Evolutionary conservation across 2,113 vertebrate species (phyloP).

Genomic region (Takifugu flavidus): DNA sequence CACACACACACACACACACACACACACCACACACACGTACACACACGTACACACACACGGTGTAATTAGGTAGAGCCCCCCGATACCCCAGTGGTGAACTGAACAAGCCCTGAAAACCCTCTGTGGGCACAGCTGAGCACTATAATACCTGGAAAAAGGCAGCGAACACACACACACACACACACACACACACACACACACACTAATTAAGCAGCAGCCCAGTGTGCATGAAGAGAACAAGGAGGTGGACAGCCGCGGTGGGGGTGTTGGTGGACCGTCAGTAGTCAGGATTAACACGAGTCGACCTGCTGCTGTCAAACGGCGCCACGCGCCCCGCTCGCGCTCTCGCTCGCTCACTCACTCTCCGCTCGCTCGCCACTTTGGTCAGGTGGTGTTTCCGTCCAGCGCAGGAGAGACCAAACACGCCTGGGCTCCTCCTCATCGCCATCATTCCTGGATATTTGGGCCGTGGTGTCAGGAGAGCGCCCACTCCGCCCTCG

Average conservation of each 20-base stretch:
- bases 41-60: constrained; percentile 32
- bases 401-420: too few species aligned
- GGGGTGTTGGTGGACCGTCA: constrained; percentile 48
- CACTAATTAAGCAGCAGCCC: constrained; percentile 56
- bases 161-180: constrained; percentile 35
- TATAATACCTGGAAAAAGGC: constrained; percentile 34
- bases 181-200: constrained; percentile 26
- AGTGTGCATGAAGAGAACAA: constrained; percentile 49
- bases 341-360: neutral
- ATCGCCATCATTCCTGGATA: too few species aligned
- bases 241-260: constrained; percentile 37
- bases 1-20: constrained; percentile 24
- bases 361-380: neutral
- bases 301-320: constrained; percentile 19
- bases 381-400: too few species aligned
- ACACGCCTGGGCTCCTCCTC: too few species aligned
- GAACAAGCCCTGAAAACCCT: constrained; percentile 63
- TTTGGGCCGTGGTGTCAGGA: too few species aligned
- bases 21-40: constrained; percentile 21
- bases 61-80: constrained; percentile 61
- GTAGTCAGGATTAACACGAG: constrained; percentile 47
- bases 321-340: too few species aligned
- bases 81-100: constrained; percentile 53
- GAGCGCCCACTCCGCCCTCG: too few species aligned
- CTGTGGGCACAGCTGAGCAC: constrained; percentile 45